Base-by-base conservation (phyloP, 2,888 invertebrate species). In the Caenorhabditis parvicauda region DNA sequence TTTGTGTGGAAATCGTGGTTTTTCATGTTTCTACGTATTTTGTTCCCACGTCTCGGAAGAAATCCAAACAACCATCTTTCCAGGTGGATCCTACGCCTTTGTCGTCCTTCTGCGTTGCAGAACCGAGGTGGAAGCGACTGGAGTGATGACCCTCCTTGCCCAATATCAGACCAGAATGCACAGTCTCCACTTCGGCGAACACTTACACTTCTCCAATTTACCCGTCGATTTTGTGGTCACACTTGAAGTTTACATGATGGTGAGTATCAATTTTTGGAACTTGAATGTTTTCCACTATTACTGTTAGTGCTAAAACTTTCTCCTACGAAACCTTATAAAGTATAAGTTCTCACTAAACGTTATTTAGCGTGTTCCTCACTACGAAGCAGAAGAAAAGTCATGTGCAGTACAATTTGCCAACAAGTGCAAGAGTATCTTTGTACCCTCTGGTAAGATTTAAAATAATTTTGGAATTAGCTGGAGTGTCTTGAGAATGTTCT, bases 81-180 rank as follows among this genome's bases (percentile, higher is more conserved):
- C 44, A 69, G 70, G 54, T 21, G 62, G 62, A 0, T 68, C 66
- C 2, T 70, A 60, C 45, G 66, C 67, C 6, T 72, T 72, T 49
- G 51, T 72, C 14, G 70, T 72, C 1, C 58, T 68, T 12, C 42
- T 72, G 25, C 65, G 66, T 42, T 72, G 70, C 38, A 60, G 72
- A 21, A 59, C 59, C 22, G 67, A 72, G 25, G 65, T 68, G 19
- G 72, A 72, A 27, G 67, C 70, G 12, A 72, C 70, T 2, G 70
- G 65, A 5, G 66, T 68, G 4, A 64, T 70, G 12, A 70, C 64
- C 22, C 51, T 72, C n/a, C 53, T 67, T 1, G 67, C 64, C 3
- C 60, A 64, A 25, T 60, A 66, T 43, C 63, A 65, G 27, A 63
- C 55, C 25, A 59, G 64, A 7, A 51, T 62, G 29, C 56, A 59